Evolutionary conservation across 2,797 vertebrate species (phyloP), one percentile per base, ranked within the genome.

Genomic region (Dendrocincla tyrannina): DNA sequence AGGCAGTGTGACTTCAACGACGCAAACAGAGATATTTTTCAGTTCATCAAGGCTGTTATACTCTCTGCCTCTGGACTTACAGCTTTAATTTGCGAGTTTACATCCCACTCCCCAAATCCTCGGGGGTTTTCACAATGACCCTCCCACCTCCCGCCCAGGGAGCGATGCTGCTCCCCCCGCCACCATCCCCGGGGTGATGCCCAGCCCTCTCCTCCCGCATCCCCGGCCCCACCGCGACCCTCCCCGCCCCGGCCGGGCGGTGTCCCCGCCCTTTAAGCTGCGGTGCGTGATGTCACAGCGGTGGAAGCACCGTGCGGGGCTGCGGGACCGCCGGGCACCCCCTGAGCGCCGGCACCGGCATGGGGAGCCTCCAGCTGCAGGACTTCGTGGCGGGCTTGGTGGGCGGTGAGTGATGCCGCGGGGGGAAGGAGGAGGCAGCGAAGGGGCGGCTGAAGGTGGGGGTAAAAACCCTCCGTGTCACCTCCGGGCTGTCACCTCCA

Each of bases 331-430:
- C 14, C 23, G 53, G 32, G 37, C 8, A 53, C 30, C n/a, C 47
- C 24, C 55, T 23, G 53, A 56, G 52, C 30, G 17, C 52, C 13
- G 49, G 27, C 5, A 17, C 25, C 46, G 28, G 44, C 80, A 98
- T 98, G 98, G 97, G 90, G 44, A 97, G 66, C 85, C 96, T 99
- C 83, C 98, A 98, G 60, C 11, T 98, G 96, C 98, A 99, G 80
- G 99, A 99, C 90, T 99, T 99, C 81, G 69, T 98, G 27, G 99
- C 99, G 10, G 99, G 99, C 92, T 99, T 98, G 98, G 98, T 99
- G 77, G 99, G 98, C 76, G 99, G 99, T 99, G 98, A 98, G 98
- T 96, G 90, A 85, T 30, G 39, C 69, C 32, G 33, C 4, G 53
- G 39, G 86, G 46, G 17, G 9, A 11, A 4, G 3, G 28, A 10